These are phyloP conservation scores for Mus spretus DNA, from an alignment of 2,797 vertebrate genomes.

Conservation along the genomic window DNA sequence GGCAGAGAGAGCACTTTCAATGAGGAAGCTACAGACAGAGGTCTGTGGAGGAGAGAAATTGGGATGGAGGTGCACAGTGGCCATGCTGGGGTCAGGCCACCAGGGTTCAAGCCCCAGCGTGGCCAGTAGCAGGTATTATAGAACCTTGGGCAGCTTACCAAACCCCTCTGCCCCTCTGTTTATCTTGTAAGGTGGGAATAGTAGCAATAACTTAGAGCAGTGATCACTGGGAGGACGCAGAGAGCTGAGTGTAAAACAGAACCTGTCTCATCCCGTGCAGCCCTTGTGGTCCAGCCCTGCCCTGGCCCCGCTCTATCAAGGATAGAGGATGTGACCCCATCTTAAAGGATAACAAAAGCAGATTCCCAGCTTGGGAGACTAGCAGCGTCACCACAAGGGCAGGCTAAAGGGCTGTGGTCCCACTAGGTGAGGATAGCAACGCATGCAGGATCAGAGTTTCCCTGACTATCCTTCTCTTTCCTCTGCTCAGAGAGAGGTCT, in stretches of 20 bases:
- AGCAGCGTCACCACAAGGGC: background rate
- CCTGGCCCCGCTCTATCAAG: background rate
- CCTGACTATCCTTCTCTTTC: background rate
- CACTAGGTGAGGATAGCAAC: background rate
- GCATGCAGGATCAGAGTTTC: background rate
- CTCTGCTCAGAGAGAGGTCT: slow-evolving; percentile 4
- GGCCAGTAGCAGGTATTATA: background rate
- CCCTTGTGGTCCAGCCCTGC: background rate
- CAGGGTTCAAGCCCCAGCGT: background rate
- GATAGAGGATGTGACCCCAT: background rate
- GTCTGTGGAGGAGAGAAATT: background rate
- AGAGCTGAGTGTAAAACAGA: background rate
- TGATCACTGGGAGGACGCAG: background rate
- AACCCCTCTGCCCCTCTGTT: background rate
- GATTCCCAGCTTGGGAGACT: background rate
- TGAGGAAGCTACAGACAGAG: background rate
- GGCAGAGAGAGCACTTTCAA: background rate
- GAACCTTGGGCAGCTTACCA: background rate
- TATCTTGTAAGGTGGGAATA: background rate
- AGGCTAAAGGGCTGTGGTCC: background rate
- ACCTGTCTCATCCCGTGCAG: background rate
- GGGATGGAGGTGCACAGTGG: background rate
- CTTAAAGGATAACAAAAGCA: background rate
- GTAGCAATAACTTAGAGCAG: background rate
- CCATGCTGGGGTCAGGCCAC: background rate